Percentiles rank a stretch among this genome's conserved stretches.
These are phyloP conservation scores for Sepioteuthis lessoniana DNA, from an alignment of 2,888 invertebrate genomes.

Conservation along the genomic window DNA sequence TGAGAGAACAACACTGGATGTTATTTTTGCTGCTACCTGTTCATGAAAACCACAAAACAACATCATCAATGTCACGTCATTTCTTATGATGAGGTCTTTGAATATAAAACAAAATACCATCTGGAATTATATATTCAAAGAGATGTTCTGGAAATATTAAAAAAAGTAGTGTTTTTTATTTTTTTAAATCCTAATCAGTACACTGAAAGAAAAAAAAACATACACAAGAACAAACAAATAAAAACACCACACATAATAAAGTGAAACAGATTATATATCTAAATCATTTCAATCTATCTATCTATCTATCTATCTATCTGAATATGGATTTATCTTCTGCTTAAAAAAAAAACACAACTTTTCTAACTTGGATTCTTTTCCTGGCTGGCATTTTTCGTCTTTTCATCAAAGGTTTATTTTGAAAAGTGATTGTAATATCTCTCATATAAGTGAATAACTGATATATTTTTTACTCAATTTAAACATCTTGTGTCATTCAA, in stretches of 20 bases:
- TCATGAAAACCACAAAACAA: not conserved
- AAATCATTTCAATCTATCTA: not conserved
- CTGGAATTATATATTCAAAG: not conserved
- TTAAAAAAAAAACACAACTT: not conserved
- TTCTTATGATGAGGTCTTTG: not conserved
- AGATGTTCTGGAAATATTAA: not conserved
- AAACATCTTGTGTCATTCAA: no score
- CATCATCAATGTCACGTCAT: not conserved
- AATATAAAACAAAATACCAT: not conserved
- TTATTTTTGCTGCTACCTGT: not conserved
- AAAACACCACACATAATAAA: not conserved
- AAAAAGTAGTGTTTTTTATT: no score
- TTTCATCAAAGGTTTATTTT: not conserved
- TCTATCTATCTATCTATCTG: not conserved
- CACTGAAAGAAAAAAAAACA: not conserved
- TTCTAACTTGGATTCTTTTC: not conserved
- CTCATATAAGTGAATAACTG: not conserved
- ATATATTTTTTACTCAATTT: not conserved
- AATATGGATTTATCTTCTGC: not conserved
- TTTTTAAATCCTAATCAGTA: no score
- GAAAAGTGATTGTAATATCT: not conserved
- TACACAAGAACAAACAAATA: no score
- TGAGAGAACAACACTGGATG: slow-evolving; percentile 3
- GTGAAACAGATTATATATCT: not conserved
- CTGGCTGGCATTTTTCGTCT: not conserved